These are phyloP conservation scores for Melolontha melolontha DNA, from an alignment of 2,888 invertebrate species.

Conservation along the genomic window DNA sequence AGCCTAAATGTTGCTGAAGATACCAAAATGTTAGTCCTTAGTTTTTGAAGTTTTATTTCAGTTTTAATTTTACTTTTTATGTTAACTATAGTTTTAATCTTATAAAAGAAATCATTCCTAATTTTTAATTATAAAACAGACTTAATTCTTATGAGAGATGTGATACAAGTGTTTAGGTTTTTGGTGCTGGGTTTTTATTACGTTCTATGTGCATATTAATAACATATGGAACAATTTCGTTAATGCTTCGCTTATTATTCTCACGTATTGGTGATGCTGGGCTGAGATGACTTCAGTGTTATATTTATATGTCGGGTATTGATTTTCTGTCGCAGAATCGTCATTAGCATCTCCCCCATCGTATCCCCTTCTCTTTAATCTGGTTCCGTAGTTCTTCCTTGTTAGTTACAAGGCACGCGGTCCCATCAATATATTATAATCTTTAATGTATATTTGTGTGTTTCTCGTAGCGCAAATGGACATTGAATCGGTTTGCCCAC, in stretches of 20 bases:
- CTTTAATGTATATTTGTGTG: slow-evolving; percentile 53
- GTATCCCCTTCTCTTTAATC: slow-evolving; percentile 45
- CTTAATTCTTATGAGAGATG: slow-evolving; percentile 34
- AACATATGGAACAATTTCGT: slow-evolving; percentile 22
- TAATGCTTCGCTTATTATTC: slow-evolving; percentile 45
- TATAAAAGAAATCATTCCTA: neutral
- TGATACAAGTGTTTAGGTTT: slow-evolving; percentile 34
- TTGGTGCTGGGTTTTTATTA: slow-evolving; percentile 38
- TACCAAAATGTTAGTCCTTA: slow-evolving; percentile 15
- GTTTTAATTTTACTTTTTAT: no score
- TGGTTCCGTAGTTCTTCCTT: slow-evolving; percentile 25
- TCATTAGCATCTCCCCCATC: slow-evolving; percentile 47
- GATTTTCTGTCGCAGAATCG: slow-evolving; percentile 44
- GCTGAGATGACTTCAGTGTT: slow-evolving; percentile 12
- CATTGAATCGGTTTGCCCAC: slow-evolving; percentile 42
- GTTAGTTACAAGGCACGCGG: slow-evolving; percentile 47
- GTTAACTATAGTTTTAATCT: neutral
- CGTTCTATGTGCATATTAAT: slow-evolving; percentile 8
- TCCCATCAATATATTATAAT: slow-evolving; percentile 46
- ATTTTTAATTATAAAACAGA: slow-evolving; percentile 2
- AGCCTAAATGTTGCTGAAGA: slow-evolving; percentile 1
- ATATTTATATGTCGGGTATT: slow-evolving; percentile 23
- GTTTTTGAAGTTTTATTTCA: neutral
- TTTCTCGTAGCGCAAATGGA: slow-evolving; percentile 45
- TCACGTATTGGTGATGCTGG: slow-evolving; percentile 30